phyloP scores from a whole-genome alignment of 2,888 invertebrate species.

The Lasioglossum zephyrum region DNA sequence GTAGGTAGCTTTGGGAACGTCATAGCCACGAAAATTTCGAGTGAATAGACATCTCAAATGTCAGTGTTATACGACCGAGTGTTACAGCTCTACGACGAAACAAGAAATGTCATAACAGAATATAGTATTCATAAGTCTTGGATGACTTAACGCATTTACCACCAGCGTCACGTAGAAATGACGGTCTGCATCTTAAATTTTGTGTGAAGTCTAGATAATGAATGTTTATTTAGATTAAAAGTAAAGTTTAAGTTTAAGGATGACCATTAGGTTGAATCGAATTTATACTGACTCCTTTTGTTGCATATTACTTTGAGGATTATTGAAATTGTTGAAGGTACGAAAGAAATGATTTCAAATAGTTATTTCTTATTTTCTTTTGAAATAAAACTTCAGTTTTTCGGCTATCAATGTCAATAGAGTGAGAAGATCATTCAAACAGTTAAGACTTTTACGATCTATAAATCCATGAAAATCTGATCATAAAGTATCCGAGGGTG shows the following conservation, averaged over 20 bases:
- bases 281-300: no score
- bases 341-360: no score
- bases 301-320: no score
- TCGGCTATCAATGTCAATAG: neutral
- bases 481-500: neutral
- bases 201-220: neutral
- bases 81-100: neutral
- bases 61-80: neutral
- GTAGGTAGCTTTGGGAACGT: neutral
- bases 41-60: neutral
- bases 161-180: neutral
- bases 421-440: neutral
- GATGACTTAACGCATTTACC: neutral
- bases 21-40: neutral
- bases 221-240: neutral
- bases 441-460: neutral
- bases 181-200: neutral
- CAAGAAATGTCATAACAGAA: neutral
- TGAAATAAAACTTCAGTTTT: neutral
- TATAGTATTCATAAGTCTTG: neutral
- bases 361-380: no score
- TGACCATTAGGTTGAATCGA: no score
- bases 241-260: no score
- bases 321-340: no score
- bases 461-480: neutral